Conservation (phyloP, 2,113 vertebrate genomes). For the Panurus biarmicus region DNA sequence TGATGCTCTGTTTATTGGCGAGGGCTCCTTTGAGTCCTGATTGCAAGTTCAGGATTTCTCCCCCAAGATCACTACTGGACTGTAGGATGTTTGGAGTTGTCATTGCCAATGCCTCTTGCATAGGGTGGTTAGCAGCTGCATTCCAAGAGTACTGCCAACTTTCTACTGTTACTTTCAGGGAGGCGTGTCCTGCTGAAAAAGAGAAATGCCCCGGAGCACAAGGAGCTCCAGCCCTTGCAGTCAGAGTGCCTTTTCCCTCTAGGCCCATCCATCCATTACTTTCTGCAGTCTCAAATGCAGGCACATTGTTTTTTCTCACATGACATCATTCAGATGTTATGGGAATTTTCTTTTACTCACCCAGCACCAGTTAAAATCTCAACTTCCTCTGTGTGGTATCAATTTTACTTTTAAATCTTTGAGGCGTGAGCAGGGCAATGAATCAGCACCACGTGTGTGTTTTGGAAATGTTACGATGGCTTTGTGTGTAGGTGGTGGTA, state of each 20-base stretch:
- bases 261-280: accelerated
- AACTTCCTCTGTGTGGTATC: not conserved
- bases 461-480: not conserved
- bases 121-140: not conserved
- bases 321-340: not conserved
- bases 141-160: not conserved
- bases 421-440: not conserved
- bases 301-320: not conserved
- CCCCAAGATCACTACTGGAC: accelerated
- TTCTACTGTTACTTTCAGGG: not conserved
- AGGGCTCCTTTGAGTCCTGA: not conserved
- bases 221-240: not conserved
- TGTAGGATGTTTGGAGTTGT: not conserved
- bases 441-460: not conserved
- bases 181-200: not conserved
- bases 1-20: accelerated
- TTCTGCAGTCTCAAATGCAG: not conserved
- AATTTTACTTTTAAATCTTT: not conserved
- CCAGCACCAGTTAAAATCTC: not conserved
- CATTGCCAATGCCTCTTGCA: not conserved
- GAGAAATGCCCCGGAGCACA: not conserved
- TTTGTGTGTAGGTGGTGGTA: not conserved
- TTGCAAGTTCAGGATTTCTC: not conserved
- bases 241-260: not conserved
- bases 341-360: not conserved